Base-by-base conservation (phyloP, 2,888 invertebrate species). In the Trachelus troglodyta region DNA sequence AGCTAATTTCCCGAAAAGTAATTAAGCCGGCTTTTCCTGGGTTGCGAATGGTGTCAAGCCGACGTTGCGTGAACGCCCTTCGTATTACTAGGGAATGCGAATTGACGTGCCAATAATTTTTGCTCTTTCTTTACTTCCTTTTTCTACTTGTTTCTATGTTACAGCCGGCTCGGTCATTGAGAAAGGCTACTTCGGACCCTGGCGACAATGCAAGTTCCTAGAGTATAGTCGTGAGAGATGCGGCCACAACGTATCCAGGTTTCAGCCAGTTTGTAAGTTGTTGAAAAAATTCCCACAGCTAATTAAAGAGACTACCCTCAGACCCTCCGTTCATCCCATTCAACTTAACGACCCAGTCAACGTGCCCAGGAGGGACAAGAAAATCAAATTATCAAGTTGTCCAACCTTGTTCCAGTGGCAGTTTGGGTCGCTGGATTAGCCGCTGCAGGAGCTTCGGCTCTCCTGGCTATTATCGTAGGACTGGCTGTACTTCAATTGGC, bases 101-200 rank as follows among this genome's bases (percentile, higher is more conserved):
- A 56, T 23, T 56, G 56, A 56, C 56, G 56, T 56, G 23, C 56
- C 56, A 56, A 56, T 56, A 56, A 56, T 2, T 56, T 56, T 56
- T 23, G 9, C 56, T 23, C 23, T 23, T 56, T 9, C 56, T 9
- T 23, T 35, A 3, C 35, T 12, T 12, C 35, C 35, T 35, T 12
- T 35, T 35, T 12, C 35, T 35, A 35, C 23, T 6, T 74, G 76
- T 83, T 83, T 84, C 81, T 81, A 85, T 84, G 77, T 93, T 93
- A 73, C 93, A 96, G 96, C 93, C 88, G 94, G 94, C 35, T 91
- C 91, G 85, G 95, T 94, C 87, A 94, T 94, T 87, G 97, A 97
- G 90, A 94, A 94, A 84, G 97, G 97, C 74, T 97, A 97, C 92
- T 97, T 97, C 89, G 97, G 97, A 81, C 97, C 97, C 88, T 97